Base-by-base conservation (phyloP, 2,888 invertebrate species). In the Notodonta dromedarius region DNA sequence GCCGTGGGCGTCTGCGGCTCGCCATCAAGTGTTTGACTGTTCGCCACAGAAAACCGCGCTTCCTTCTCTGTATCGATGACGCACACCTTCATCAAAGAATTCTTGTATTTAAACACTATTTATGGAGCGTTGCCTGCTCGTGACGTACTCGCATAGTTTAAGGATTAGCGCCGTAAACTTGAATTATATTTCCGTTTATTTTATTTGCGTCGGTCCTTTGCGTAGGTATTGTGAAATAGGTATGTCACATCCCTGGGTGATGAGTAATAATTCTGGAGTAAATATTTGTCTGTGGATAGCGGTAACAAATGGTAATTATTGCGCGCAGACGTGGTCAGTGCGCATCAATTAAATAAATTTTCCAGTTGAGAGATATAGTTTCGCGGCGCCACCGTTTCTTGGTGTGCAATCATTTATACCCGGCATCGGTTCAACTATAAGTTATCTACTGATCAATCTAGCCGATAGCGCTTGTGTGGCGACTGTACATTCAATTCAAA, bases 401-500 rank as follows among this genome's bases (percentile, higher is more conserved):
- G 55, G 73, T 73, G 72, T 44, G 69, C 67, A 68, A 70, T 73
- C 65, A 71, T 71, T 77, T 79, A 24, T 24, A 74, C 73, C 73
- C 70, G 68, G 73, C 75, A 86, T 84, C 81, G 83, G 80, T 88
- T 86, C 82, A 86, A 83, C 82, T 80, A 78, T 76, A 76, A 76
- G 70, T 78, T 87, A 91, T 91, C 91, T 78, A 55, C 68, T 68
- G 90, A 91, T 91, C 81, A 76, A 91, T 91, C 90, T 80, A 65
- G 51, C 60, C 73, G 91, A 93, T 92, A 90, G 80, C 77, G 76
- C 1, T 44, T 44, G 70, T 74, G 81, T 80, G 82, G 86, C 80
- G 82, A 76, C 81, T 81, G 78, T 81, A 87, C 88, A 91, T 91
- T 91, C 91, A 91, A 91, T 92, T 91, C 91, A 91, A 90, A 90